Conservation (phyloP, 2,888 invertebrate species). For the Latrodectus hesperus region DNA sequence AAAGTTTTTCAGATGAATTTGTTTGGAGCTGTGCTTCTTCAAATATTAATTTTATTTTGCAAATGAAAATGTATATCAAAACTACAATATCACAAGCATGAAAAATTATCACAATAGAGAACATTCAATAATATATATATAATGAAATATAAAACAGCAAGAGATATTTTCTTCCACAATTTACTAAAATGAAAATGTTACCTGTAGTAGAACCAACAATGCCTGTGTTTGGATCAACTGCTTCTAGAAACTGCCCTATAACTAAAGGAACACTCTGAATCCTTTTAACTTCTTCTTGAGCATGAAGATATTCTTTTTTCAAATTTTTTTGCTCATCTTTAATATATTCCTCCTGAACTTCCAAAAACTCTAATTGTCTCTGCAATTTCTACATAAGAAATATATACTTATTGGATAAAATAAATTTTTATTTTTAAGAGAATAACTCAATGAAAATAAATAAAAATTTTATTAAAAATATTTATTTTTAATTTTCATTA, state of each 20-base stretch:
- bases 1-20: too few species aligned
- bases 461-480: too few species aligned
- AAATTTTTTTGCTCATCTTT: conserved; percentile 99
- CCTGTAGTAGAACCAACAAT: conserved; percentile 98
- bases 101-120: not conserved
- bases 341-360: conserved; percentile 99
- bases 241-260: conserved; percentile 99
- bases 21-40: too few species aligned
- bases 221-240: conserved; percentile 99
- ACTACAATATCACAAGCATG: not conserved
- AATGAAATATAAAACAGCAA: too few species aligned
- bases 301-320: conserved; percentile 98
- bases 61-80: not conserved
- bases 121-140: too few species aligned
- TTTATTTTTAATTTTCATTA: too few species aligned
- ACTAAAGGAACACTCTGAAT: conserved; percentile 99
- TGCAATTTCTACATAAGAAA: conserved; percentile 85
- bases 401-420: not conserved
- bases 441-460: too few species aligned
- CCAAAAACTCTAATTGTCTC: conserved; percentile 95
- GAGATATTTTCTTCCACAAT: too few species aligned
- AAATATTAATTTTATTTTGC: not conserved
- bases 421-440: not conserved
- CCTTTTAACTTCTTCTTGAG: conserved; percentile 88
- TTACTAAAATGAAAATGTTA: conserved; percentile 70